phyloP scores from a whole-genome alignment of 2,113 vertebrate genomes.

The Sigmodon hispidus region DNA sequence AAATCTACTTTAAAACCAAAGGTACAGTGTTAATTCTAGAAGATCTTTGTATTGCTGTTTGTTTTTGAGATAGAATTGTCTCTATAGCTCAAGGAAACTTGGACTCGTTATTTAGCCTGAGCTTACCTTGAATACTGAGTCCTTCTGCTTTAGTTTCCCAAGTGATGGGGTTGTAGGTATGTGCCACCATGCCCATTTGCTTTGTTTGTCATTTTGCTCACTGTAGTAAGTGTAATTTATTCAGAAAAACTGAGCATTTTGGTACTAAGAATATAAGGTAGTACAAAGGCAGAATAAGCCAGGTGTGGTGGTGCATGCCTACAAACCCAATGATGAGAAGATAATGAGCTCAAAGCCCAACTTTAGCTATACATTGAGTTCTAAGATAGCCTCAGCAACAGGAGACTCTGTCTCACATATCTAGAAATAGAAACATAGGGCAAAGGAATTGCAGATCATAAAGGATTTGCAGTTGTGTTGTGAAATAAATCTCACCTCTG shows the following conservation, averaged over 20 bases:
- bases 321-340: not conserved
- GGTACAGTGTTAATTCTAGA: not conserved
- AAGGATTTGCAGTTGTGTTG: constrained; percentile 44
- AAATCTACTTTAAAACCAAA: constrained; percentile 53
- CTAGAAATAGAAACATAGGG: not conserved
- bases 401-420: not conserved
- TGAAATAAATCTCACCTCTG: constrained; percentile 33
- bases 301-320: not conserved
- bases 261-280: not conserved
- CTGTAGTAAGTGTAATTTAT: not conserved
- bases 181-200: not conserved
- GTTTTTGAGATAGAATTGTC: not conserved
- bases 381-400: not conserved
- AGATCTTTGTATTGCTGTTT: not conserved
- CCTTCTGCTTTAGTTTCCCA: not conserved
- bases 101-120: not conserved
- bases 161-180: not conserved
- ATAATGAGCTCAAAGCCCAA: not conserved
- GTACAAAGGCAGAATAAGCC: not conserved
- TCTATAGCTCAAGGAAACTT: not conserved
- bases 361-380: not conserved
- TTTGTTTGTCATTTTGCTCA: constrained; percentile 42
- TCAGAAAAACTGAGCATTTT: constrained; percentile 46
- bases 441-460: not conserved
- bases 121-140: not conserved